Evolutionary conservation across 2,888 invertebrate genomes (phyloP), one percentile per base, ranked within the genome.

Genomic region (Yponomeuta sedellus): DNA sequence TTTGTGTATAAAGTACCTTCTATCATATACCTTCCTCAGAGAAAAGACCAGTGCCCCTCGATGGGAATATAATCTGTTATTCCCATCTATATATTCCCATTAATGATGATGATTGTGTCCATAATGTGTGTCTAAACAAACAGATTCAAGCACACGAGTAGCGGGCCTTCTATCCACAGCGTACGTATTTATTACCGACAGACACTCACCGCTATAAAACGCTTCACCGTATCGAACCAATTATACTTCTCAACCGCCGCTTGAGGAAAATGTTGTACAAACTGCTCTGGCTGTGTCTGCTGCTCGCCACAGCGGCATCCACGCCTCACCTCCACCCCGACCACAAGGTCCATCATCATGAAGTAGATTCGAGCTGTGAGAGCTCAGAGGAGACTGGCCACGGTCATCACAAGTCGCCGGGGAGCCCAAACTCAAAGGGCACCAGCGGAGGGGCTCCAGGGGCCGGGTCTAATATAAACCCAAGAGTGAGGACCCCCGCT

Each of bases 401-500:
- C 62, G 12, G 20, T 39, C 34, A 34, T 34, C 34, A 34, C 34
- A 8, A 34, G 0, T 34, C 34, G 1, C 34, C 34, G 6, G 34
- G 8, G 34, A 34, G 34, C 34, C 10, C 34, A 34, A 34, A 34
- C 34, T 34, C 34, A 34, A 8, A 8, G 34, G 10, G 34, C 6
- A 34, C 34, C 34, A 52, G 44, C 44, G 16, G 16, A 16, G 44
- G 44, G 1, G 44, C 16, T n/a, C n/a, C n/a, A n/a, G n/a, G n/a
- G n/a, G n/a, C n/a, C n/a, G n/a, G n/a, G n/a, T n/a, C n/a, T n/a
- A n/a, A n/a, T n/a, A n/a, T n/a, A 34, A 52, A 52, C 44, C 44
- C 44, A 52, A 20, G 64, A 16, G 28, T 19, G 0, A 69, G 67
- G 40, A 73, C 77, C 1, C 70, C 74, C 0, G 71, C 85, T 12